Evolutionary conservation across 2,113 vertebrate species (phyloP).

Genomic region (Baryphthengus martii): DNA sequence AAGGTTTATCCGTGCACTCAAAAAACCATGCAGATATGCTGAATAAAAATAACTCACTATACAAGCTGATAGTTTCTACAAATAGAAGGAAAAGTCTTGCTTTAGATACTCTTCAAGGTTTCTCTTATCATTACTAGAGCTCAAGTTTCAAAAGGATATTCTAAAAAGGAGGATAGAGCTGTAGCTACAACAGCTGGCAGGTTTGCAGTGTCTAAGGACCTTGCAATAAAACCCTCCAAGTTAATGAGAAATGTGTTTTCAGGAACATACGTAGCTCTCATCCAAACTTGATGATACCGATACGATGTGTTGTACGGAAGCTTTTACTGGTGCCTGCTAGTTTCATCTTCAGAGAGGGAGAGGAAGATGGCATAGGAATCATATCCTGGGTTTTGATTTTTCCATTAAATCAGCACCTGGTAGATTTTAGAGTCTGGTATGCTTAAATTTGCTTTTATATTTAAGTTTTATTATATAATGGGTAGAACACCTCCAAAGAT

Average conservation of each 20-base stretch:
- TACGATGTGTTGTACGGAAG: not conserved
- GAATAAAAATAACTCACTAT: not conserved
- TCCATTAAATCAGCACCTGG: not conserved
- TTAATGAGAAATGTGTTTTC: not conserved
- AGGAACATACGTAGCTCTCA: not conserved
- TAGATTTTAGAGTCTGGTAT: not conserved
- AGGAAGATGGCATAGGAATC: accelerated
- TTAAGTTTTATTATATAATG: not conserved
- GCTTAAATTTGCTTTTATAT: not conserved
- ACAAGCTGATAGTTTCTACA: not conserved
- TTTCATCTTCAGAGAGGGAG: not conserved
- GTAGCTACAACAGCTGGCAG: not conserved
- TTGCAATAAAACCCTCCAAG: not conserved
- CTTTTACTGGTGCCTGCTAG: not conserved
- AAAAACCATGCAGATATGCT: not conserved
- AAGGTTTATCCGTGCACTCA: not conserved
- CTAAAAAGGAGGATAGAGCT: not conserved
- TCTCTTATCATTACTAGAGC: not conserved
- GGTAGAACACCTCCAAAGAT: not conserved
- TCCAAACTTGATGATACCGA: not conserved
- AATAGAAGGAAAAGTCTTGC: not conserved
- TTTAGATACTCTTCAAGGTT: not conserved
- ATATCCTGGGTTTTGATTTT: not conserved
- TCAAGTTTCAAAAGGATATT: not conserved
- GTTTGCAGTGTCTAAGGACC: not conserved